Base-by-base conservation (phyloP, 2,888 invertebrate genomes). In the Panorpa germanica region DNA sequence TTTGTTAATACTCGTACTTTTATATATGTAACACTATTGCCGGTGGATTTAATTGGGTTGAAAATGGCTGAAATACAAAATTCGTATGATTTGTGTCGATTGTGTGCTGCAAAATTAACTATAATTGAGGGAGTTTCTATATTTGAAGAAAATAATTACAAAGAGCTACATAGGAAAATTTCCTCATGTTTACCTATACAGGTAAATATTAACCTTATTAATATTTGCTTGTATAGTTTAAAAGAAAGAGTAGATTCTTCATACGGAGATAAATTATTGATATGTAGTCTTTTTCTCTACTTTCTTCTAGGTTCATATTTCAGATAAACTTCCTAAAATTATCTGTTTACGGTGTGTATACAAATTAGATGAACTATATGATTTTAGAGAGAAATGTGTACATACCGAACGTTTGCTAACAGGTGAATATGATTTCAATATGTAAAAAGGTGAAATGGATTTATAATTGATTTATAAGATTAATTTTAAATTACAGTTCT, bases 81-180 rank as follows among this genome's bases (percentile, higher is more conserved):
- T n/a, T n/a, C n/a, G n/a, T n/a, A 50, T 41, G 51, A 55, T 34
- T 38, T 57, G 28, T 57, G 57, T 39, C 48, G 57, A 28, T 39
- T 57, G 8, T 57, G 57, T 37, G 56, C 52, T 16, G 41, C 50
- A 4, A 55, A 57, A 39, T 53, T 53, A 46, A 53, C 21, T 40
- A n/a, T n/a, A n/a, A n/a, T 54, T 15, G 47, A 55, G 47, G 53
- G 55, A 13, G 39, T 57, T 26, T 52, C 55, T 29, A 56, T 57
- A 35, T 57, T 57, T 41, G 55, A 50, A 39, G 55, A 57, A 40
- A 62, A 59, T 31, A 53, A 57, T 33, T 50, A 54, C 35, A 48
- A 63, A 36, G 58, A 64, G 46, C 55, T 66, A 25, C 56, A 54
- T 38, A 63, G 63, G 46, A 66, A 65, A 49, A 65, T 66, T 34